A percentile compares a stretch with the other conserved stretches of the same genome.
These are phyloP conservation scores for Papilio demoleus DNA, from an alignment of 2,888 invertebrate species.

Conservation along the genomic window DNA sequence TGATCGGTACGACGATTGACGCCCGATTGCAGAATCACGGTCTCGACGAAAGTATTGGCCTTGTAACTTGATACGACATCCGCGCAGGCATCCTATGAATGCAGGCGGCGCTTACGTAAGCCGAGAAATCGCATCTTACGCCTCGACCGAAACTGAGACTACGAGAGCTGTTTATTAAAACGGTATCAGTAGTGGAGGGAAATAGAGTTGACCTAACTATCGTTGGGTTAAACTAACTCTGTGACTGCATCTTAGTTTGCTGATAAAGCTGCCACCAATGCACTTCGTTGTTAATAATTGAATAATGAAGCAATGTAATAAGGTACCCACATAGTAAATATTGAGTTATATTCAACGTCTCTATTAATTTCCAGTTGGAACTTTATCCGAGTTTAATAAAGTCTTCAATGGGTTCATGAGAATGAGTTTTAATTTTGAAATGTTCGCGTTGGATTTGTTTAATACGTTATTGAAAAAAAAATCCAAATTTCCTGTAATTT, in stretches of 20 bases:
- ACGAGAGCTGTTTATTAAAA: background rate
- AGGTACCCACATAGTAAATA: background rate
- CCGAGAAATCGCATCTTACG: constrained; percentile 7
- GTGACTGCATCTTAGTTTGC: background rate
- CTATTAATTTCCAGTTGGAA: background rate
- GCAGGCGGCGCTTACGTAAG: constrained; percentile 34
- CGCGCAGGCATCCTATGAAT: constrained; percentile 25
- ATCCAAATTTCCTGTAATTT: no score
- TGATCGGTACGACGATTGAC: constrained; percentile 15
- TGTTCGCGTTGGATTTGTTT: no score
- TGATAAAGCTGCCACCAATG: background rate
- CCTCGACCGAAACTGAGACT: background rate
- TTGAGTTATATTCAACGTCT: background rate
- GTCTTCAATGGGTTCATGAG: background rate
- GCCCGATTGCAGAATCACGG: constrained; percentile 7
- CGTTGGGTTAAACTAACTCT: background rate
- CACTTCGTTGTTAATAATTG: background rate
- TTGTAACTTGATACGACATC: constrained; percentile 23
- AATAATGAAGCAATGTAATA: background rate
- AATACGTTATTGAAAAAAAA: no score
- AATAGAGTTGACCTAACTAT: constrained; percentile 2
- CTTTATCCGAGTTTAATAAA: background rate
- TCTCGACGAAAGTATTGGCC: constrained; percentile 18
- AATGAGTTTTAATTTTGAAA: background rate
- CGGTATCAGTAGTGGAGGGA: constrained; percentile 1